A percentile compares a stretch with the other conserved stretches of the same genome.
These are phyloP conservation scores for Hyperoplus lanceolatus DNA, from an alignment of 2,797 vertebrate species.

Conservation along the genomic window DNA sequence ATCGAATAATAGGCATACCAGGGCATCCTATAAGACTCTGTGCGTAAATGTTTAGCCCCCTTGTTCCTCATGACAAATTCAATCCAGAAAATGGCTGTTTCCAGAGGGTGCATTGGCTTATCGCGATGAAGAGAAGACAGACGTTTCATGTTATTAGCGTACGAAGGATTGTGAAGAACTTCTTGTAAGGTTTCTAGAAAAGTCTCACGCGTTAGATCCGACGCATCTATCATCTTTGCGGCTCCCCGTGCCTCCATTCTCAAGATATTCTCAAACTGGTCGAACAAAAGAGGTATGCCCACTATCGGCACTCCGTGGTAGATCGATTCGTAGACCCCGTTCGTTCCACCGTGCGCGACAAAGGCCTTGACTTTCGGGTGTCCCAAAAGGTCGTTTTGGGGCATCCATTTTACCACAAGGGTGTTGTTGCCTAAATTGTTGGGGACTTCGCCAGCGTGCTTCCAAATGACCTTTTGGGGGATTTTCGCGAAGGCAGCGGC, in stretches of 20 bases:
- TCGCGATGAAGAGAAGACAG: conserved; percentile 81
- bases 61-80: conserved; percentile 84
- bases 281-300: conserved; percentile 82
- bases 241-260: conserved; percentile 77
- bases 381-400: conserved; percentile 85
- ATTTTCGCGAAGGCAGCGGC: conserved; percentile 82
- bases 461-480: conserved; percentile 86
- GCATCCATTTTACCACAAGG: conserved; percentile 81
- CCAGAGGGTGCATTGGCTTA: conserved; percentile 69
- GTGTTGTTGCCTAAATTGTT: conserved; percentile 83
- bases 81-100: conserved; percentile 81
- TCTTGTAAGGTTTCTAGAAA: conserved; percentile 75
- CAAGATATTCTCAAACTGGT: conserved; percentile 84
- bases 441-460: conserved; percentile 75
- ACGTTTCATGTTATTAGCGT: conserved; percentile 77
- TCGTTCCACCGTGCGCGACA: conserved; percentile 81
- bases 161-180: conserved; percentile 76
- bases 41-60: conserved; percentile 81
- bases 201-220: conserved; percentile 63
- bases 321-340: conserved; percentile 83
- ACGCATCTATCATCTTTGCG: conserved; percentile 71
- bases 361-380: conserved; percentile 83
- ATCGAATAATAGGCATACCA: conserved; percentile 83
- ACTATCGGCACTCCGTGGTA: conserved; percentile 83
- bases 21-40: conserved; percentile 81